Base-by-base conservation (phyloP, 2,797 vertebrate genomes). In the Falco columbarius region DNA sequence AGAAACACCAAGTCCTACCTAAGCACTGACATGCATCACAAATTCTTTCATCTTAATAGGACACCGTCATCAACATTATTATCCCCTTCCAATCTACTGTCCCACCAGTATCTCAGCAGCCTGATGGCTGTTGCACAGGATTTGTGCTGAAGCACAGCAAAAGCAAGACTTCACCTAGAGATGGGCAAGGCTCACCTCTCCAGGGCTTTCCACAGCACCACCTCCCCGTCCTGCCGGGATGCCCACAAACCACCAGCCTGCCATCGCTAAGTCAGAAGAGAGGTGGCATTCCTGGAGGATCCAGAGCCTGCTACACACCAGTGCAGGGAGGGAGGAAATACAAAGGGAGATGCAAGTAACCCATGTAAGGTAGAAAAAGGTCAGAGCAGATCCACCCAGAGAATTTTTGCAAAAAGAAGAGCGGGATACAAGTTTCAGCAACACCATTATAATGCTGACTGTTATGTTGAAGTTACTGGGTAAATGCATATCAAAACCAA, bases 1-100 rank as follows among this genome's bases (percentile, higher is more conserved):
- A 62, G 30, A 71, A 93, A 34, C 36, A 49, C 24, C 20, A 44
- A 56, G 34, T 32, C 23, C 59, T 49, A 27, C 24, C 21, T 14
- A 51, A 83, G 36, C 61, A 49, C 4, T 0, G 0, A 10, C 18
- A 16, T 0, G 0, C 42, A 40, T 21, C 42, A 18, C n/a, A 30
- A 36, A 44, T 42, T 17, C 46, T n/a, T 42, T 18, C n/a, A 6
- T 7, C 3, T 1, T 14, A 6, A 29, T 4, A 4, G 7, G 65
- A 15, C 34, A 3, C 30, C 14, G 10, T 46, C 13, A 0, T 36
- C 40, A 38, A 13, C 26, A 19, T 26, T 15, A 8, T 9, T 10
- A 2, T 21, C 32, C 68, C 46, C 54, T 49, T 14, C 46, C 5
- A 2, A 47, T 13, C 14, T 9, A 6, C n/a, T 4, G 34, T 42